Evolutionary conservation across 2,113 vertebrate species (phyloP).

Genomic region (Salvator merianae): DNA sequence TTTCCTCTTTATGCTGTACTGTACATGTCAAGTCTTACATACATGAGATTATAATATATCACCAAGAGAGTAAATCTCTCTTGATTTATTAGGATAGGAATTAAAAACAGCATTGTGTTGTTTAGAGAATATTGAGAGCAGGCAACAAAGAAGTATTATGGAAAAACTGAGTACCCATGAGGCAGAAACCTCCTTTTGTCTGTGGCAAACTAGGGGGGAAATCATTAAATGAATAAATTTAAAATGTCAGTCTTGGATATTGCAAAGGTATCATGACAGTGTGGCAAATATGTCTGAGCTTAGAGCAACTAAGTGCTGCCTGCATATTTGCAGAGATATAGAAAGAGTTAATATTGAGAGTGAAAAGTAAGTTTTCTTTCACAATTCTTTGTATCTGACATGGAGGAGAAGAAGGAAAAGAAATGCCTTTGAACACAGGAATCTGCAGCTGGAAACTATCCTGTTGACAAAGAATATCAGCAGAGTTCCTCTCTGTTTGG

Average conservation of each 20-base stretch:
- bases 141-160: constrained; percentile 37
- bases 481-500: neutral
- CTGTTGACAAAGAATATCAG: neutral
- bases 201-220: constrained; percentile 4
- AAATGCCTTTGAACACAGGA: constrained; percentile 1
- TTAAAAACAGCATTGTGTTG: constrained; percentile 28
- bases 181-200: neutral
- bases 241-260: constrained; percentile 33
- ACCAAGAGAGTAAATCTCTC: constrained; percentile 32
- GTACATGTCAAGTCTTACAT: constrained; percentile 6
- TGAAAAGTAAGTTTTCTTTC: constrained; percentile 33
- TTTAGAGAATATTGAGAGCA: constrained; percentile 44
- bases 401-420: neutral
- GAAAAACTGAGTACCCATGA: constrained; percentile 37
- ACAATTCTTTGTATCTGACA: constrained; percentile 33
- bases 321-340: constrained; percentile 31
- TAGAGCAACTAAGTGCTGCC: neutral
- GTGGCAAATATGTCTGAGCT: constrained; percentile 28
- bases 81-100: constrained; percentile 38
- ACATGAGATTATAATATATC: constrained; percentile 47
- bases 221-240: constrained; percentile 37
- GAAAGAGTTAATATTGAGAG: constrained; percentile 6
- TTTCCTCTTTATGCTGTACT: neutral
- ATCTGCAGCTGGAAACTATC: constrained; percentile 30
- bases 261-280: constrained; percentile 34